A percentile compares a stretch with the other conserved stretches of the same genome.
Conservation (phyloP, 2,113 vertebrate genomes). For the Rhombomys opimus region DNA sequence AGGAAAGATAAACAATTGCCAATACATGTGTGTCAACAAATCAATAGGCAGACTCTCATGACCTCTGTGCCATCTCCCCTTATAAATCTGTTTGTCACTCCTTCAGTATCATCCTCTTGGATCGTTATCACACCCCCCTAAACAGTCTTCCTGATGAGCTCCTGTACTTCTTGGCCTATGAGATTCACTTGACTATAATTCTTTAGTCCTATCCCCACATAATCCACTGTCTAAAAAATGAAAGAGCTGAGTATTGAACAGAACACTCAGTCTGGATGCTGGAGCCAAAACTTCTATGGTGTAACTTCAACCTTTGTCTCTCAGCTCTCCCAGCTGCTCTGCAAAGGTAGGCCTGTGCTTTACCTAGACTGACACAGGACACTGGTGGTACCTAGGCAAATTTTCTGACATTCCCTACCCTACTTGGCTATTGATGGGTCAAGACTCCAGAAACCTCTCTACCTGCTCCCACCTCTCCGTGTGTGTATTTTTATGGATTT, state of each 20-base stretch:
- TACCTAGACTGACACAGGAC: neutral
- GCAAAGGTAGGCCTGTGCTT: neutral
- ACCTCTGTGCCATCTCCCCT: neutral
- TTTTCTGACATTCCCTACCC: neutral
- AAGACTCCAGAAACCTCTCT: neutral
- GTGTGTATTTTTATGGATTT: neutral
- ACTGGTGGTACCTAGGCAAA: neutral
- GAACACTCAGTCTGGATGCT: neutral
- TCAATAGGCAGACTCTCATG: neutral
- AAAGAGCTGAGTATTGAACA: neutral
- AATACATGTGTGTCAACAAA: slow-evolving; percentile 19
- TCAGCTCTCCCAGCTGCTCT: neutral
- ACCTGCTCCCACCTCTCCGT: neutral
- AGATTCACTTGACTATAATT: neutral
- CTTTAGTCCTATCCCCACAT: neutral
- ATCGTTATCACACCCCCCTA: neutral
- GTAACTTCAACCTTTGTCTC: neutral
- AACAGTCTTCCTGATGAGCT: neutral
- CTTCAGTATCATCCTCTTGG: neutral
- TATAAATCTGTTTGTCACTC: slow-evolving; percentile 18
- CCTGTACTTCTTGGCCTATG: neutral
- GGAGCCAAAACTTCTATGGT: neutral
- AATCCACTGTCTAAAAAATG: neutral
- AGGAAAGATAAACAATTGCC: neutral
- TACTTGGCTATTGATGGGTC: neutral